Evolutionary conservation across 2,888 invertebrate species (phyloP).

Genomic region (Branchellion lobata): DNA sequence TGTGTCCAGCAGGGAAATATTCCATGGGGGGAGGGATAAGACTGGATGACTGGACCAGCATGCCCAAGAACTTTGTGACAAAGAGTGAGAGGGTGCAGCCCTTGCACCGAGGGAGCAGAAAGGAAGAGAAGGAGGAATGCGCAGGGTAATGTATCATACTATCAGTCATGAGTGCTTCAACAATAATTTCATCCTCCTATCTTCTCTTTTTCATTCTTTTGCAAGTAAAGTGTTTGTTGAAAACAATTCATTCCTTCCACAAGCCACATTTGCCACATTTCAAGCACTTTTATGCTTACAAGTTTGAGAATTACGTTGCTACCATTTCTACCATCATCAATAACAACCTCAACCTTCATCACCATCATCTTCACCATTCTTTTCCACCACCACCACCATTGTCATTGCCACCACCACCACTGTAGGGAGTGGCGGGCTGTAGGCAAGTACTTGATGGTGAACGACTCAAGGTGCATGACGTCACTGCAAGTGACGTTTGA

Average conservation of each 20-base stretch:
- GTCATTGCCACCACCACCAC: too few species aligned
- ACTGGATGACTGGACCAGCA: constrained; percentile 65
- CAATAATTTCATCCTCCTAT: too few species aligned
- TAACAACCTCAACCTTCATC: too few species aligned
- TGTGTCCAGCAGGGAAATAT: constrained; percentile 65
- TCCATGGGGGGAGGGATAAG: constrained; percentile 67
- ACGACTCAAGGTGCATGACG: constrained; percentile 62
- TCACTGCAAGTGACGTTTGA: constrained; percentile 65
- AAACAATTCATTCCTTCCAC: too few species aligned
- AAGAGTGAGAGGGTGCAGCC: background rate
- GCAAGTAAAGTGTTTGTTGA: too few species aligned
- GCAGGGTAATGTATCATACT: constrained; percentile 61
- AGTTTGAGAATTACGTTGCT: background rate
- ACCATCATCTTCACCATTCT: too few species aligned
- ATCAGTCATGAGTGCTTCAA: too few species aligned
- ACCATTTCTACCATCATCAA: constrained; percentile 7
- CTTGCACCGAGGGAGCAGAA: constrained; percentile 52
- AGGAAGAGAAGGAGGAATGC: constrained; percentile 59
- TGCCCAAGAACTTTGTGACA: constrained; percentile 62
- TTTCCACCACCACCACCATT: too few species aligned
- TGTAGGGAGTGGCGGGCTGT: constrained; percentile 55
- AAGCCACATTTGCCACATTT: too few species aligned
- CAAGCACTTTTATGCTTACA: too few species aligned
- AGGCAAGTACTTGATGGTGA: constrained; percentile 51
- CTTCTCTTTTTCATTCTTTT: too few species aligned